These are phyloP conservation scores for Echinarachnius parma DNA, from an alignment of 53 echinoderm and acorn worm genomes.

Conservation along the genomic window DNA sequence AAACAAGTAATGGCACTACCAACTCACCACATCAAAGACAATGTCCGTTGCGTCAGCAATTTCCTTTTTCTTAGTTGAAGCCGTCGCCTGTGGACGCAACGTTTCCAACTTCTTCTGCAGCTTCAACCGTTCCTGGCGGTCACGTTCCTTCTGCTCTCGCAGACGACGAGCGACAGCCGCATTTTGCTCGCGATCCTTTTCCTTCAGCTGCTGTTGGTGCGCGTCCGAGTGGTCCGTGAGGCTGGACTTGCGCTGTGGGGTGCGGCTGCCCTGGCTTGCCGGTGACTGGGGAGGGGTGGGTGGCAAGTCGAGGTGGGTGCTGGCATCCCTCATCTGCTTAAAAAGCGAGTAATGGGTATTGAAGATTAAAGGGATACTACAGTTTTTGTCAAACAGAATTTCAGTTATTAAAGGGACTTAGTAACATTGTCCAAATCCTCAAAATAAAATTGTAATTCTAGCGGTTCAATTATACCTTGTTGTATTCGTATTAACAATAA, in stretches of 20 bases:
- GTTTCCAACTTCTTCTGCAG: conserved; percentile 74
- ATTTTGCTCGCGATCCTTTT: conserved; percentile 20
- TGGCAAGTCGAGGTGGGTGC: conserved; percentile 38
- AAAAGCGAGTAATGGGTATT: no score
- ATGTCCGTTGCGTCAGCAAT: conserved; percentile 61
- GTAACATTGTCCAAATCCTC: no score
- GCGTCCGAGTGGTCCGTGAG: not conserved
- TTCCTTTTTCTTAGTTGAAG: conserved; percentile 54
- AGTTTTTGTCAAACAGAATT: no score
- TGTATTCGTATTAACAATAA: no score
- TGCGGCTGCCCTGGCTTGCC: conserved; percentile 19
- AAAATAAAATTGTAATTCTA: no score
- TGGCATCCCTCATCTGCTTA: no score
- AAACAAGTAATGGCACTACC: no score
- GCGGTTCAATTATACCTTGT: no score
- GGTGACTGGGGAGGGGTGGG: conserved; percentile 71
- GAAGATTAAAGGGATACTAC: no score
- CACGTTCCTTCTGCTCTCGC: conserved; percentile 78
- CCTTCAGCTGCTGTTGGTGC: conserved; percentile 7
- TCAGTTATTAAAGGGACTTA: no score
- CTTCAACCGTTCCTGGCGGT: conserved; percentile 63
- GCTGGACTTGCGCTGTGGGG: conserved; percentile 23
- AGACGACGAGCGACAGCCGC: conserved; percentile 53
- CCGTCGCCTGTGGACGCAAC: conserved; percentile 49
- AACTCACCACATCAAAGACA: conserved; percentile 81